phyloP scores from a whole-genome alignment of 2,888 invertebrate genomes.

The Drosophila mercatorum region DNA sequence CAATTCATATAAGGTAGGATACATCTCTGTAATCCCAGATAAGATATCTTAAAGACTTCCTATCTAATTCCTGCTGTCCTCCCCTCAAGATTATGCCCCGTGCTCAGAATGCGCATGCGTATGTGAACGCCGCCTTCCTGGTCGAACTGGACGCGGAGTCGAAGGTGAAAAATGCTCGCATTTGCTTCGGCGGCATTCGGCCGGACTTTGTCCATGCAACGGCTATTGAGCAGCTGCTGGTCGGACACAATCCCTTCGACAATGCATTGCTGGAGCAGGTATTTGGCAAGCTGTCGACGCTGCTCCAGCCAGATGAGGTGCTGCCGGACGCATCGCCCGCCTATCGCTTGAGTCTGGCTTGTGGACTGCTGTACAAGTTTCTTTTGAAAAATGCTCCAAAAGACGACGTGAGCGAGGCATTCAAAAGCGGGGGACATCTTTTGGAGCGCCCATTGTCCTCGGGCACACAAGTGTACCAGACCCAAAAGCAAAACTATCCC shows the following conservation, averaged over 20 bases:
- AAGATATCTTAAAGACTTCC: not conserved
- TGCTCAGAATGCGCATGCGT: constrained; percentile 91
- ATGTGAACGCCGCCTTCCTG: constrained; percentile 91
- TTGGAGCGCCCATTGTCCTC: constrained; percentile 88
- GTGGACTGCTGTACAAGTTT: constrained; percentile 91
- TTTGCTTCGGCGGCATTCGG: constrained; percentile 89
- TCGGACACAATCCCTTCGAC: constrained; percentile 85
- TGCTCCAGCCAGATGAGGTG: constrained; percentile 88
- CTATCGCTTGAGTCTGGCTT: constrained; percentile 89
- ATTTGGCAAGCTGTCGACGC: constrained; percentile 86
- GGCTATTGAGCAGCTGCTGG: constrained; percentile 86
- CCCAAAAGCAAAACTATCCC: constrained; percentile 89
- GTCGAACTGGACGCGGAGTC: constrained; percentile 86
- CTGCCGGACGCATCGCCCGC: constrained; percentile 89
- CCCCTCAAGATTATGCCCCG: constrained; percentile 88
- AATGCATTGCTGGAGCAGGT: constrained; percentile 83
- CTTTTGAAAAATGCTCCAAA: constrained; percentile 87
- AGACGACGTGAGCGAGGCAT: constrained; percentile 72
- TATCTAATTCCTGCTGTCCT: not conserved
- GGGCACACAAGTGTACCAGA: constrained; percentile 89
- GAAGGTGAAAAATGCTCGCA: constrained; percentile 84
- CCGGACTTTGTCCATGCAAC: constrained; percentile 86
- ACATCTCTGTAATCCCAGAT: not conserved
- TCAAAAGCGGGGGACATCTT: constrained; percentile 82
- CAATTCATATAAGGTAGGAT: constrained; percentile 88